Evolutionary conservation across 2,797 vertebrate genomes (phyloP).

Genomic region (Meda fulgida): DNA sequence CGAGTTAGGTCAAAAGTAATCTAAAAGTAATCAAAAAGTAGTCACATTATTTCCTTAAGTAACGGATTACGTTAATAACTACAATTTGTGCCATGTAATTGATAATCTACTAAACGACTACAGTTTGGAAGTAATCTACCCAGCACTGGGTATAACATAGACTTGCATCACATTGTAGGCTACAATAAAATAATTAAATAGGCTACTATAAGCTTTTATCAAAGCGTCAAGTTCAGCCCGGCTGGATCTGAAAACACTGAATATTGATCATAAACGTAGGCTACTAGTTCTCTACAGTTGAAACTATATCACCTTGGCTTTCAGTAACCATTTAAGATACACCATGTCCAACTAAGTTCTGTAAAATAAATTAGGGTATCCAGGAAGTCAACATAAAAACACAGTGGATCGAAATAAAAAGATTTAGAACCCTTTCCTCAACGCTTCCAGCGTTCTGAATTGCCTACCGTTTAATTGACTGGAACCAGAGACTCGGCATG

Average conservation of each 20-base stretch:
- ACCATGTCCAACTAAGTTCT: background rate
- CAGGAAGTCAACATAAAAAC: background rate
- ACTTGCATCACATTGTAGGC: background rate
- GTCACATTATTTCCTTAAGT: too few relatives aligned
- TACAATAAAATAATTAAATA: background rate
- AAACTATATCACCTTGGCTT: background rate
- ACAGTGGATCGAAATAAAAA: background rate
- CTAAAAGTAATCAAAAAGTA: too few relatives aligned
- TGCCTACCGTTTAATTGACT: slow-evolving; percentile 4
- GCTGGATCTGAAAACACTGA: background rate
- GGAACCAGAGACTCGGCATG: slow-evolving; percentile 25
- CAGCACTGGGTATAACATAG: background rate
- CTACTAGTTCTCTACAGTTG: background rate
- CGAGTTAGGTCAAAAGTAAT: too few relatives aligned
- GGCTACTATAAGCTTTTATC: background rate
- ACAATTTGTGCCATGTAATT: too few relatives aligned
- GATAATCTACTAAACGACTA: too few relatives aligned
- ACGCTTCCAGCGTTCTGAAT: slow-evolving; percentile 8
- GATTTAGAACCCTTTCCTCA: background rate
- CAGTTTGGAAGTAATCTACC: too few relatives aligned
- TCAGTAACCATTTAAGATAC: background rate
- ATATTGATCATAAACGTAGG: background rate
- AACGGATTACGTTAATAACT: too few relatives aligned
- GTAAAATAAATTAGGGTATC: background rate
- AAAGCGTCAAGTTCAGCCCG: background rate